Evolutionary conservation across 1,140 invertebrate species (phyloP), one percentile per base, ranked within the genome.

Genomic region (Papilio polytes): DNA sequence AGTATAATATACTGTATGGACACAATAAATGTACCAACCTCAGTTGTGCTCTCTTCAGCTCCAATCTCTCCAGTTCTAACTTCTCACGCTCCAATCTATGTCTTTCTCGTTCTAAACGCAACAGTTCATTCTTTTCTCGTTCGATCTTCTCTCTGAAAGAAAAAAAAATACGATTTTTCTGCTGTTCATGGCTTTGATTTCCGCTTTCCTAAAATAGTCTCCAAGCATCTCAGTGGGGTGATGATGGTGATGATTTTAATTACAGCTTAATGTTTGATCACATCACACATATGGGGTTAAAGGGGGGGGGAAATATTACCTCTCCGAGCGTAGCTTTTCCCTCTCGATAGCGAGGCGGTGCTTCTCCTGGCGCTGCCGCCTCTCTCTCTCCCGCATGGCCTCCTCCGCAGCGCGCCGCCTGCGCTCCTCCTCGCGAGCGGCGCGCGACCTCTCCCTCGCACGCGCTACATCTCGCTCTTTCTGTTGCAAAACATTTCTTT

Each of bases 71-170:
- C 74, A 97, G 94, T 88, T 98, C 98, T 31, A 98, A 94, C 88
- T 97, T 97, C 85, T 98, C 98, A 20, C 98, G 94, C 91, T 98
- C 98, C 66, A 98, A 87, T 81, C 97, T 96, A 88, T 98, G 97
- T 51, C 97, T 95, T 89, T 98, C 98, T 6, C 97, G 95, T 91
- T 98, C 98, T 74, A 98, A 89, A 72, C 97, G 96, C 74, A 98
- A 90, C 15, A 98, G 91, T 89, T 98, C 98, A 48, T 97, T 97
- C 88, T 97, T 97, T 87, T 98, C 98, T 20, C 97, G 96, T 92
- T 99, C 98, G 78, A 96, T 95, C 83, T 95, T 94, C 74, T 95
- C 94, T 74, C 94, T 92, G 80, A 51, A 86, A 90, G 66, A 81
- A 77, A 74, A 7, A 82, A 80, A 70, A 59, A 56, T 41, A 48